Percentiles rank a stretch among this genome's conserved stretches.
Evolutionary conservation across 1,140 invertebrate species (phyloP).

Genomic region (Drosophila nikananu): DNA sequence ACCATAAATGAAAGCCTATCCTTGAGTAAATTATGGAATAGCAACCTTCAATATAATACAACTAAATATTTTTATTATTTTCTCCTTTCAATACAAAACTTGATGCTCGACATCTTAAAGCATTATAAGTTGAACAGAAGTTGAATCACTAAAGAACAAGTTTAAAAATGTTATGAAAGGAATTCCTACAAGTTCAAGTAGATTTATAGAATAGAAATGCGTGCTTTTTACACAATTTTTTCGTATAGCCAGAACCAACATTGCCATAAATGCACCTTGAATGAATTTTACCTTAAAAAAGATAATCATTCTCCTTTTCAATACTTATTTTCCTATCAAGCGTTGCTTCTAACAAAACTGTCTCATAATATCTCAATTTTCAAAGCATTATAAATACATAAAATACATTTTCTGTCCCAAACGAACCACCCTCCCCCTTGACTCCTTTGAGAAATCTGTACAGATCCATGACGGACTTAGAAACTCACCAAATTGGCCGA

Average conservation of each 20-base stretch:
- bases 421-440: not conserved
- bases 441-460: slow-evolving; percentile 20
- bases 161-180: too few relatives aligned
- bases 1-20: not conserved
- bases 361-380: not conserved
- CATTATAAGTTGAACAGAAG: not conserved
- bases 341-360: too few relatives aligned
- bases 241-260: not conserved
- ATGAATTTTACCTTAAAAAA: not conserved
- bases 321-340: not conserved
- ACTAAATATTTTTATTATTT: not conserved
- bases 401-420: not conserved
- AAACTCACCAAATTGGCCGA: slow-evolving; percentile 89
- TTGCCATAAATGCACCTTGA: not conserved
- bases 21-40: not conserved
- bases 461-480: slow-evolving; percentile 8
- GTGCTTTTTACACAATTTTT: not conserved
- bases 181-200: not conserved
- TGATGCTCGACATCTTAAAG: not conserved
- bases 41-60: not conserved
- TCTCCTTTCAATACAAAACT: not conserved
- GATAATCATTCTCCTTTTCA: too few relatives aligned
- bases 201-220: not conserved
- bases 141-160: not conserved
- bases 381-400: not conserved